Evolutionary conservation across 1,140 invertebrate genomes (phyloP), one percentile per base, ranked within the genome.

Genomic region (Diplogasteroides magnus): DNA sequence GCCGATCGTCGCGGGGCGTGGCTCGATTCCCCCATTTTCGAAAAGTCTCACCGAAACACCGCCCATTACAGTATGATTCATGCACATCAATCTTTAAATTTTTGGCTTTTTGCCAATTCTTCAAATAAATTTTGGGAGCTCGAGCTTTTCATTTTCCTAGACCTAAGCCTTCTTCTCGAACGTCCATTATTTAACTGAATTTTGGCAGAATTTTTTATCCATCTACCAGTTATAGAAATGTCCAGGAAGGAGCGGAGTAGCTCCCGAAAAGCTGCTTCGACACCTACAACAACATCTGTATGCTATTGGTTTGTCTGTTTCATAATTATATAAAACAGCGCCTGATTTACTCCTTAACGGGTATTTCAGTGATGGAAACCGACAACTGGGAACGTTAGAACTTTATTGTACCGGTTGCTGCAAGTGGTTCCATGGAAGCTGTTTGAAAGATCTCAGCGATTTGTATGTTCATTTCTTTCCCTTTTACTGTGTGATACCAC

Each of bases 341-440:
- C 29, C 28, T 28, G 28, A 28, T 62, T 62, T 55, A 55, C 13
- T 55, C 13, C 13, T 13, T n/a, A 55, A 13, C 13, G 13, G 48
- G 13, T 55, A 31, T 72, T 81, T 32, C 59, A 81, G 79, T 58
- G 68, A 80, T 28, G 79, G 80, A 48, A 59, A 74, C 28, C 73
- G 79, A 15, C 64, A 76, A 48, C 58, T 81, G 3, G 77, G 77
- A 23, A 62, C 68, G 26, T 56, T 81, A 2, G 79, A 81, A 69
- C 57, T 81, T 2, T 68, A 79, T 37, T 81, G 79, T 67, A 65
- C 72, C 11, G 66, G 56, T 3, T 81, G 79, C 61, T 69, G 71
- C 19, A 73, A 74, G 61, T 81, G 79, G 79, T 81, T 78, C 59
- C 79, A 81, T 62, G 73, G 72, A 37, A 56, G 32, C 31, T 81